These are phyloP conservation scores for Scelioninae gen. 2 DNA, from an alignment of 2,888 invertebrate species.

Conservation along the genomic window DNA sequence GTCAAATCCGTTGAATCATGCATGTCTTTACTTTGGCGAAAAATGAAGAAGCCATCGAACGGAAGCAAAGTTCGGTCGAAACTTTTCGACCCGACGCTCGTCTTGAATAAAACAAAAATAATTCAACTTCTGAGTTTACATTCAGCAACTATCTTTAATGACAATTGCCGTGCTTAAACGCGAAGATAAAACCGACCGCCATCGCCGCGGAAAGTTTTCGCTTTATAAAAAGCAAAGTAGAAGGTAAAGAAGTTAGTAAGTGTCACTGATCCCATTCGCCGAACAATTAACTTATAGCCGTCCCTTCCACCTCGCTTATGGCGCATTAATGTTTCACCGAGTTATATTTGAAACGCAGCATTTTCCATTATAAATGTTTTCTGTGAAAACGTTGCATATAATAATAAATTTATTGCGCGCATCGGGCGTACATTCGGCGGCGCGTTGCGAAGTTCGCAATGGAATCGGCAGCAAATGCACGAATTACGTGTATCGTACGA, in stretches of 20 bases:
- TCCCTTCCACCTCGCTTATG: conserved; percentile 5
- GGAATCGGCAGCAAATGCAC: conserved; percentile 55
- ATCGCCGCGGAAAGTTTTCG: conserved; percentile 23
- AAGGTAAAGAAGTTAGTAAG: conserved; percentile 47
- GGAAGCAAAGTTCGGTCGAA: background rate
- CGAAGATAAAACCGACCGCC: conserved; percentile 18
- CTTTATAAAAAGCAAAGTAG: conserved; percentile 32
- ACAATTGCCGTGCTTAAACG: conserved; percentile 8
- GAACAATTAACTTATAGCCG: conserved; percentile 56
- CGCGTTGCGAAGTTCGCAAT: conserved; percentile 46
- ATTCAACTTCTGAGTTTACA: conserved; percentile 36
- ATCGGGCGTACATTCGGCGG: conserved; percentile 30
- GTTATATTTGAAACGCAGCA: conserved; percentile 47
- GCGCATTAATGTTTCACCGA: conserved; percentile 45
- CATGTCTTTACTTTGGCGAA: conserved; percentile 21
- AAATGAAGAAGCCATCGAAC: conserved; percentile 6
- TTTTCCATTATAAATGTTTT: conserved; percentile 52
- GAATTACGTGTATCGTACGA: conserved; percentile 56
- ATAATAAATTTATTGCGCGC: conserved; percentile 56
- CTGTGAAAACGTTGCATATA: conserved; percentile 50
- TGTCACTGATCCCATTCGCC: conserved; percentile 53
- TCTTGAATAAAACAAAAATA: conserved; percentile 40
- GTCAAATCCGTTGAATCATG: too few relatives aligned
- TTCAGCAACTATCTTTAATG: conserved; percentile 24
- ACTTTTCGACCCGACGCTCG: background rate